Evolutionary conservation across 2,888 invertebrate genomes (phyloP), one percentile per base, ranked within the genome.

Genomic region (Sialis lutaria): DNA sequence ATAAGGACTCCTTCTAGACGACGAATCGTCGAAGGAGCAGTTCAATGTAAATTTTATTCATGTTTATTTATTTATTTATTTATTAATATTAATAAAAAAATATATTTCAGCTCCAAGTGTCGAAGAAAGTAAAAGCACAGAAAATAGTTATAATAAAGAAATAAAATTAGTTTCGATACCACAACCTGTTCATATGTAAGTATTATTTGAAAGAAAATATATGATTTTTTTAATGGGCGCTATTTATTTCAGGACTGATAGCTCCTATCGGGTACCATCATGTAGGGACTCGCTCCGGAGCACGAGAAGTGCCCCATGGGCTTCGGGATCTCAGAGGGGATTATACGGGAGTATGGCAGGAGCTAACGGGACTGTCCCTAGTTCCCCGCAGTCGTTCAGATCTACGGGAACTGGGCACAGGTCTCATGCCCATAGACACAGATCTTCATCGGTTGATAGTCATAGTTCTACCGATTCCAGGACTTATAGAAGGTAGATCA

Each of bases 391-490:
- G 41, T 87, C 87, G 33, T 83, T 87, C 45, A 76, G 86, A 41
- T 85, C 85, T 32, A 84, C 83, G 5, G 60, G 57, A 22, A 57
- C 58, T 52, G 53, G 52, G 47, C 60, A 57, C 12, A 57, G 58
- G 52, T 60, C 62, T 49, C 22, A 42, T 35, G 60, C 64, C 40
- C 64, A 65, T 22, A 69, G 79, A 49, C 74, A 73, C 57, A 69
- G 82, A 56, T 86, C 87, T 48, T 87, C 87, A 54, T 84, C 84
- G 2, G 82, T 89, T 32, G 90, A 90, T 65, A 89, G 89, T 58
- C 89, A 88, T 65, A 89, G 88, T 64, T 88, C 88, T 32, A 86
- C 83, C 54, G 90, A 90, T 62, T 85, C 84, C 6, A 72, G 82
- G 52, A 78, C 81, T 9, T 83, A 82, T 61, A 75, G 80, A 65